Conservation (phyloP, 1,140 invertebrate genomes). For the Metopolophium dirhodum region DNA sequence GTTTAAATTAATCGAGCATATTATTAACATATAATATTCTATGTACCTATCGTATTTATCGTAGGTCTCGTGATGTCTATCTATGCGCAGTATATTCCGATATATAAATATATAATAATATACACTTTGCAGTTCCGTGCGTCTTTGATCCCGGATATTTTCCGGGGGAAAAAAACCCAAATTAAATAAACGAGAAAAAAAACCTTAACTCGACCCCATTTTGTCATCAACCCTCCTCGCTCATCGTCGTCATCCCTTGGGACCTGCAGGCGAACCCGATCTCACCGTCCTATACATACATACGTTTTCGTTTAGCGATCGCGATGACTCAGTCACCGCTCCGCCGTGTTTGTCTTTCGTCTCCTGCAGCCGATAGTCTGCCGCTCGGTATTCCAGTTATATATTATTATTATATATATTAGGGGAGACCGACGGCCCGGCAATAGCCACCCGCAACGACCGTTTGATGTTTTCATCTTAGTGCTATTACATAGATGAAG, state of each 20-base stretch:
- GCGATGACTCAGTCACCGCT: slow-evolving; percentile 2
- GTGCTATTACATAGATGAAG: neutral
- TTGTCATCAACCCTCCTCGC: neutral
- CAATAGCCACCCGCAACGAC: neutral
- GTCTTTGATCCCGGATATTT: slow-evolving; percentile 6
- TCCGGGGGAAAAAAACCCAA: neutral
- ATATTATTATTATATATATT: neutral
- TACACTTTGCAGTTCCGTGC: neutral
- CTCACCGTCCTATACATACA: neutral
- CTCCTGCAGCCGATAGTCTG: neutral
- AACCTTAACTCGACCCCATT: neutral
- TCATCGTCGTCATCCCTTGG: neutral
- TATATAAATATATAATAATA: neutral
- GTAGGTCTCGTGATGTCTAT: neutral
- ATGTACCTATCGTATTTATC: neutral
- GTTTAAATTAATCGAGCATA: neutral
- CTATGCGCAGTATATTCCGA: neutral
- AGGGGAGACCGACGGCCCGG: neutral
- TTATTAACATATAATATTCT: neutral
- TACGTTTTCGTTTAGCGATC: neutral
- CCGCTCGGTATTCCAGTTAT: neutral
- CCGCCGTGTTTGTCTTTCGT: slow-evolving; percentile 7
- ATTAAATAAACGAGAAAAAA: slow-evolving; percentile 26
- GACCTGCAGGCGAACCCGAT: neutral
- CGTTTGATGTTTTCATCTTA: slow-evolving; percentile 32